Base-by-base conservation (phyloP, 92 coral and sea anemone genomes). In the Montipora capitata region DNA sequence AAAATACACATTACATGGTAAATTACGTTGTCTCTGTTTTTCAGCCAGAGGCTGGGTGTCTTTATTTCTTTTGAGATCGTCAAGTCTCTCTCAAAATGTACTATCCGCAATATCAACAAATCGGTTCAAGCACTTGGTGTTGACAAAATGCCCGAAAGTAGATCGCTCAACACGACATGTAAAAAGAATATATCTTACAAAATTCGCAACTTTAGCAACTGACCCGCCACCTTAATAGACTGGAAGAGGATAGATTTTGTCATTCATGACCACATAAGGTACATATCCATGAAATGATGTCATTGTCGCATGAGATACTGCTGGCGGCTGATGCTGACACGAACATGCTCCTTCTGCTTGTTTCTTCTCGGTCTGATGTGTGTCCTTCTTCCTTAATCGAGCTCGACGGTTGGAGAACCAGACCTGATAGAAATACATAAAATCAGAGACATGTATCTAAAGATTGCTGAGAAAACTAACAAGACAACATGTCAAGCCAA, bases 401-500 rank as follows among this genome's bases (percentile, higher is more conserved):
- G 97, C 97, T 11, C 97, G 85, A 82, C 97, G 74, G 90, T 94
- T 94, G 11, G 97, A 94, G 87, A 94, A 94, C 97, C 97, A 94
- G 4, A 94, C 97, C 97, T 94, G 18, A 77, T 0, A 59, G 10
- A 76, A 61, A 13, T 40, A 41, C 7, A 27, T 56, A 1, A 4
- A 10, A 11, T 38, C 14, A 7, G 13, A 13, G 13, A 0, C 6
- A 38, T 14, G 40, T 5, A 5, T 43, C 72, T 35, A 7, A 10
- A 35, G 2, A 2, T 7, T 35, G 4, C 42, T 62, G 38, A 4
- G 38, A 4, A 27, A 8, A 67, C 35, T 16, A 5, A 10, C 5
- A 5, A 3, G 5, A 59, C 15, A 59, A 3, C 15, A 0, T 59
- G 6, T 59, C n/a, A n/a, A n/a, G n/a, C n/a, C n/a, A 4, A 4